Conservation (phyloP, 1,140 invertebrate genomes). For the Drosophila pruinosa region DNA sequence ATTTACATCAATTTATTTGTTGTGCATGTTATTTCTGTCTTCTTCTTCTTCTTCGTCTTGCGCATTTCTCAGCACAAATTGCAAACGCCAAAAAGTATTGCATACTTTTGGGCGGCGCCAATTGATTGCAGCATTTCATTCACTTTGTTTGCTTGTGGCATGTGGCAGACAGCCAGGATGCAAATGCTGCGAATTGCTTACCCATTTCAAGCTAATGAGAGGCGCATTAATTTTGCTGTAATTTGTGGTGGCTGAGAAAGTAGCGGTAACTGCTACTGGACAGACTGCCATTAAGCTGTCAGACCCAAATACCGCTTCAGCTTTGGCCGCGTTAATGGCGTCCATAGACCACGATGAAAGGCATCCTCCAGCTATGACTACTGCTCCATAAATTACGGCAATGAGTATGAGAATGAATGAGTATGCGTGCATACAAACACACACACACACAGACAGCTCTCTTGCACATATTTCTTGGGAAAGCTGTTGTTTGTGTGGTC, state of each 20-base stretch:
- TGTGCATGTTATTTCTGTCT: too few relatives aligned
- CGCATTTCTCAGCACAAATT: not conserved
- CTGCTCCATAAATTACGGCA: conserved; percentile 33
- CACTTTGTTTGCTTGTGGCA: too few relatives aligned
- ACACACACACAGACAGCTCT: not conserved
- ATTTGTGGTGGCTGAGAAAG: not conserved
- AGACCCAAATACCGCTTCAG: conserved; percentile 3
- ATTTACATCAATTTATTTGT: not conserved
- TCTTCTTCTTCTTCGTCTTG: too few relatives aligned
- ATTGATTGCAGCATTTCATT: not conserved
- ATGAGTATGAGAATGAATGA: not conserved
- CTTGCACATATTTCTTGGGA: too few relatives aligned
- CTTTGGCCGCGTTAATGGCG: not conserved
- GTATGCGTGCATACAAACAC: too few relatives aligned
- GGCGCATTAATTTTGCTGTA: conserved; percentile 24
- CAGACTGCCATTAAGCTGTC: conserved; percentile 18
- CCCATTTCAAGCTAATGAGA: conserved; percentile 48
- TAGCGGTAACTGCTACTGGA: not conserved
- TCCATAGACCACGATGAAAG: not conserved
- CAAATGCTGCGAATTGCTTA: not conserved
- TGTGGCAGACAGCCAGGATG: not conserved
- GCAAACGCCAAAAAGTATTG: not conserved
- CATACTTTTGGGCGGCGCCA: conserved; percentile 17
- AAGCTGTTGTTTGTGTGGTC: conserved; percentile 14
- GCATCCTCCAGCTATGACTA: not conserved